Evolutionary conservation across 2,113 vertebrate species (phyloP).

Genomic region (Carassius gibelio): DNA sequence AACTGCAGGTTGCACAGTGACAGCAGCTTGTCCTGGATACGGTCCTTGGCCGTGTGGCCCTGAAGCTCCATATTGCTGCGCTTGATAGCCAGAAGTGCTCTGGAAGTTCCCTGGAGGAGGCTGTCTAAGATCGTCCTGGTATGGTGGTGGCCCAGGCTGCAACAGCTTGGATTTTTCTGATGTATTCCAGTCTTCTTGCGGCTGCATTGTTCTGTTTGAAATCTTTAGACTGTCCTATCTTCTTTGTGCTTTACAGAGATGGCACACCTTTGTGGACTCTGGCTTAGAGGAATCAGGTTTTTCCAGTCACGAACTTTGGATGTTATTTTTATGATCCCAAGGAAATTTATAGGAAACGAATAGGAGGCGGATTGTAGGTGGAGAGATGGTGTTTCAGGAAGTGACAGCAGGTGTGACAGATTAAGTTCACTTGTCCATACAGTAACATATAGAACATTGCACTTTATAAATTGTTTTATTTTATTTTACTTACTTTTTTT

Average conservation of each 20-base stretch:
- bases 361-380: neutral
- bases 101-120: slow-evolving; percentile 1
- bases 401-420: neutral
- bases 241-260: neutral
- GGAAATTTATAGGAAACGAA: neutral
- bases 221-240: neutral
- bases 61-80: slow-evolving; percentile 10
- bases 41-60: neutral
- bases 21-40: neutral
- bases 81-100: slow-evolving; percentile 10
- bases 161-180: neutral
- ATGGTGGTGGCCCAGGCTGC: slow-evolving; percentile 25
- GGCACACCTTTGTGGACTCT: neutral
- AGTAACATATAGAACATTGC: neutral
- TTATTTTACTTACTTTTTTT: too few relatives aligned
- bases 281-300: neutral
- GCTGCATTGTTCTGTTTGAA: neutral
- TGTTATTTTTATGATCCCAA: neutral
- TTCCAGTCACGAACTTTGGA: neutral
- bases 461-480: too few relatives aligned
- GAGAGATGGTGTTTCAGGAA: neutral
- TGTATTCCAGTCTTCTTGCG: slow-evolving; percentile 1
- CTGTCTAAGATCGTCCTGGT: slow-evolving; percentile 14
- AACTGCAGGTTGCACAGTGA: slow-evolving; percentile 65
- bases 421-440: neutral